Evolutionary conservation across 1,140 invertebrate genomes (phyloP).

Genomic region (Dendroctonus valens): DNA sequence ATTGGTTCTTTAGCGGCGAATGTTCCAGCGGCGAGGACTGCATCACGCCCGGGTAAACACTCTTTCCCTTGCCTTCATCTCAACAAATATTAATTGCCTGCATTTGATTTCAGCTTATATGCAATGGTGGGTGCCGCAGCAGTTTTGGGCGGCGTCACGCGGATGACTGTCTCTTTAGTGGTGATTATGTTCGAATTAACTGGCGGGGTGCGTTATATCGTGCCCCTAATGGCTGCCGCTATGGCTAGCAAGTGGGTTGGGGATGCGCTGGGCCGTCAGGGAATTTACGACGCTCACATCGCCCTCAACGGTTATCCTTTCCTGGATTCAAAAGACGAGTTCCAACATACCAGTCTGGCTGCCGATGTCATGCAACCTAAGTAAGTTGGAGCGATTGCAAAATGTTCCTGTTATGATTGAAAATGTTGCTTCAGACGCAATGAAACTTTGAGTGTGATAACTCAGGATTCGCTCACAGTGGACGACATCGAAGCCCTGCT

Average conservation of each 20-base stretch:
- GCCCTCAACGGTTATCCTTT: constrained; percentile 98
- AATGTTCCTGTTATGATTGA: constrained; percentile 4
- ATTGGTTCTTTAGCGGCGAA: constrained; percentile 89
- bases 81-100: neutral
- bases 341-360: constrained; percentile 94
- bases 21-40: constrained; percentile 92
- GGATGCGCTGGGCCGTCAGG: constrained; percentile 89
- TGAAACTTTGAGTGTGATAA: constrained; percentile 87
- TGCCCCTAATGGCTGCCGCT: constrained; percentile 97
- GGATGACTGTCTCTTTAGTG: constrained; percentile 98
- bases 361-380: constrained; percentile 99
- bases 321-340: constrained; percentile 97
- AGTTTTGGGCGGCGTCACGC: constrained; percentile 95
- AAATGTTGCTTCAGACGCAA: constrained; percentile 63
- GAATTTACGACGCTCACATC: constrained; percentile 99
- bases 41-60: constrained; percentile 79
- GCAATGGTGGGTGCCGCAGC: constrained; percentile 99
- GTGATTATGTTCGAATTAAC: constrained; percentile 99
- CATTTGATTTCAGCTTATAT: constrained; percentile 64
- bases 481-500: constrained; percentile 90
- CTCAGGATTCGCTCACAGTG: constrained; percentile 96
- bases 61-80: neutral
- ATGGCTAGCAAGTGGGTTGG: constrained; percentile 99
- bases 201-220: constrained; percentile 96
- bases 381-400: constrained; percentile 54